A percentile compares a stretch with the other conserved stretches of the same genome.
Conservation (phyloP, 2,888 invertebrate species). For the Tanaodytes sp. region DNA sequence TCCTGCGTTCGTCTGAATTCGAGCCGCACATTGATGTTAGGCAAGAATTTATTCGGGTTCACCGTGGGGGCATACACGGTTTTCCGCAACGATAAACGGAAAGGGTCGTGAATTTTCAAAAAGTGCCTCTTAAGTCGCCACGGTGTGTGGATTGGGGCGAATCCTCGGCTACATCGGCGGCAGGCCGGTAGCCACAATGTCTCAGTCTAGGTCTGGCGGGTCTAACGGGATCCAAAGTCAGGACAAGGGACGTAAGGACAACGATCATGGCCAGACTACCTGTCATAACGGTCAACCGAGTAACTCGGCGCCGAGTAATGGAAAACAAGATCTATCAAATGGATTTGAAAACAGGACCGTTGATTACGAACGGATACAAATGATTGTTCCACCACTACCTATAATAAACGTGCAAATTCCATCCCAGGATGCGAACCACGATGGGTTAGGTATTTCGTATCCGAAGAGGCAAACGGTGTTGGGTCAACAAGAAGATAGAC, state of each 20-base stretch:
- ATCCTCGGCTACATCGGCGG: conserved; percentile 72
- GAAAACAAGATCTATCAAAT: conserved; percentile 64
- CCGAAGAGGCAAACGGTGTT: conserved; percentile 61
- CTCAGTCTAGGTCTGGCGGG: conserved; percentile 66
- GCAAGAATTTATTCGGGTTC: too few relatives aligned
- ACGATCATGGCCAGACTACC: conserved; percentile 55
- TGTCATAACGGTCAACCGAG: conserved; percentile 63
- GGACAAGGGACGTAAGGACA: conserved; percentile 59
- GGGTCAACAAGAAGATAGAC: conserved; percentile 64
- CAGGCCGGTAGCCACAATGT: conserved; percentile 72
- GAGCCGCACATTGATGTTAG: too few relatives aligned
- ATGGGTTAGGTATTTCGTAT: conserved; percentile 51
- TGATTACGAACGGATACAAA: conserved; percentile 63
- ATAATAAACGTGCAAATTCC: conserved; percentile 35
- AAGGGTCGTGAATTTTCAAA: conserved; percentile 30
- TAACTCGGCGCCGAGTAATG: conserved; percentile 46
- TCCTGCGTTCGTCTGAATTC: not conserved
- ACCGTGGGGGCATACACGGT: too few relatives aligned
- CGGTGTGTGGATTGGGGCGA: conserved; percentile 59
- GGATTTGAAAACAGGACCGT: conserved; percentile 67
- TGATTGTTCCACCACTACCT: conserved; percentile 24
- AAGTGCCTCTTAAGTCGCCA: conserved; percentile 64
- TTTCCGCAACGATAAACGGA: not conserved
- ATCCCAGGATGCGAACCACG: conserved; percentile 19
- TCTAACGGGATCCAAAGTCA: conserved; percentile 59